These are phyloP conservation scores for Chrysocyon brachyurus DNA, from an alignment of 2,797 vertebrate species.

Conservation along the genomic window DNA sequence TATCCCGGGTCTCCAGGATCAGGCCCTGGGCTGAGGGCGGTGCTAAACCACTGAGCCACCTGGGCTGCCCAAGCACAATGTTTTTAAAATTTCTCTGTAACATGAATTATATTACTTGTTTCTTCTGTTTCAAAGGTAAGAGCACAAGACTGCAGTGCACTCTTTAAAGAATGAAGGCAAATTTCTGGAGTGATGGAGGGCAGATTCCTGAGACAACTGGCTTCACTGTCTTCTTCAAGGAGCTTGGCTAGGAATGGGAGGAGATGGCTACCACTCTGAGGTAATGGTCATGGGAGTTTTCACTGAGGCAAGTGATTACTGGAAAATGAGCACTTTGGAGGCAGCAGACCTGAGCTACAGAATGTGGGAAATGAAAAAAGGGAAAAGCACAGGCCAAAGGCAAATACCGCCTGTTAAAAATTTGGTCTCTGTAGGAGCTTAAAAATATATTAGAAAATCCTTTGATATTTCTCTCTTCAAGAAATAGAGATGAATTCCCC, in stretches of 20 bases:
- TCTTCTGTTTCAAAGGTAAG: neutral
- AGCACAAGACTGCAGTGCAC: neutral
- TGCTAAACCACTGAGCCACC: too few species aligned
- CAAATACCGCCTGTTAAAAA: neutral
- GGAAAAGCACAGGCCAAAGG: neutral
- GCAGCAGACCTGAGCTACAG: neutral
- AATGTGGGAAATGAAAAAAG: neutral
- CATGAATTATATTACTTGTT: neutral
- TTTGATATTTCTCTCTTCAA: neutral
- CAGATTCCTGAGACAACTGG: neutral
- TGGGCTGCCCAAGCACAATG: neutral
- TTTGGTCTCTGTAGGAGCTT: neutral
- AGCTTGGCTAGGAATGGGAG: neutral
- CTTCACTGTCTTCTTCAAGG: neutral
- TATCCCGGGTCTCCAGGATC: too few species aligned
- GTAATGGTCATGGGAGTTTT: neutral
- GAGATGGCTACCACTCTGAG: neutral
- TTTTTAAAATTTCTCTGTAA: neutral
- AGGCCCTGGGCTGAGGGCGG: too few species aligned
- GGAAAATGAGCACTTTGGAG: neutral
- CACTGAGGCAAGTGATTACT: neutral
- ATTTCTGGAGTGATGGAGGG: neutral
- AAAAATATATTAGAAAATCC: neutral
- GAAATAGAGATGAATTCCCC: neutral
- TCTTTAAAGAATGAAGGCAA: neutral